These are phyloP conservation scores for Artibeus jamaicensis DNA, from an alignment of 2,797 vertebrate species.

Conservation along the genomic window DNA sequence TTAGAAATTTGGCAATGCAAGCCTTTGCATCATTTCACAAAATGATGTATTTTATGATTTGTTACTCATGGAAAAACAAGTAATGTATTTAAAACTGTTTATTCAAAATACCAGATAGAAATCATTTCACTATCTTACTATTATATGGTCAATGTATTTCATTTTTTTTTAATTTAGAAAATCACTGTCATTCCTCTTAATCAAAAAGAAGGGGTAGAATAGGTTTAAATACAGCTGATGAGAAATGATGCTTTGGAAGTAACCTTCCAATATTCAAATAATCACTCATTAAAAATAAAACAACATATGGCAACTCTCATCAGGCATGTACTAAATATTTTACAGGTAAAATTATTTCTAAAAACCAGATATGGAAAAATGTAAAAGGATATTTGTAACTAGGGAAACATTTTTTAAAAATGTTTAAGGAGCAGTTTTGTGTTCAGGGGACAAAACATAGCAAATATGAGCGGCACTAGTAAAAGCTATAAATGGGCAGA, in stretches of 20 bases:
- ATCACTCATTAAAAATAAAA: neutral
- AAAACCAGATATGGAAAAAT: neutral
- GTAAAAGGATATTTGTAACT: neutral
- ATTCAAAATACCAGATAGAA: constrained; percentile 16
- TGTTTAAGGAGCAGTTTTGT: neutral
- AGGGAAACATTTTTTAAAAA: neutral
- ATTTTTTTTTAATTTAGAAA: constrained; percentile 3
- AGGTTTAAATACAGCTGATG: neutral
- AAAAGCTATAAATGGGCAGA: neutral
- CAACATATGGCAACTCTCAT: neutral
- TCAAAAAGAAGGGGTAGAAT: neutral
- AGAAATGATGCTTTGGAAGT: neutral
- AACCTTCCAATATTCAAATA: neutral
- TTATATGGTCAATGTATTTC: neutral
- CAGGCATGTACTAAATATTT: neutral
- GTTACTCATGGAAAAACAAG: constrained; percentile 16
- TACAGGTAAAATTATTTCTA: neutral
- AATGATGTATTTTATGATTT: constrained; percentile 49
- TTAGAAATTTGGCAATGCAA: neutral
- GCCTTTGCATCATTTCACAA: constrained; percentile 63
- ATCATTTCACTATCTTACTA: constrained; percentile 26
- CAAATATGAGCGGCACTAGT: neutral
- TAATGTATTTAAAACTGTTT: neutral
- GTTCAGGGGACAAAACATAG: neutral
- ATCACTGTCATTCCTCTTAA: neutral